These are phyloP conservation scores for Valencia hispanica DNA, from an alignment of 2,797 vertebrate species.

Conservation along the genomic window DNA sequence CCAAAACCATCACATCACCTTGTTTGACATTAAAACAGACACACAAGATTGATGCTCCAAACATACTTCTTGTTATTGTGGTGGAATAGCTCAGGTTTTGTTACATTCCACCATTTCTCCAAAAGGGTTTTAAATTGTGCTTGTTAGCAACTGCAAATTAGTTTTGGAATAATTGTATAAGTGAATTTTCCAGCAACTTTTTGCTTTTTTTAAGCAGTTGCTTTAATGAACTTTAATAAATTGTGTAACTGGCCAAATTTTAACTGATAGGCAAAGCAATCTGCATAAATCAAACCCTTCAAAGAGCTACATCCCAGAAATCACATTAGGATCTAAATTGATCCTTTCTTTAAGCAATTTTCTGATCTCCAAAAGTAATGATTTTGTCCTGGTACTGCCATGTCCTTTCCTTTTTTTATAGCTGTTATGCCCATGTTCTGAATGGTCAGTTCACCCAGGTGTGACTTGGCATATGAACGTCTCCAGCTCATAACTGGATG, in stretches of 20 bases:
- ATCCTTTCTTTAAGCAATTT: background rate
- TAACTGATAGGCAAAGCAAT: background rate
- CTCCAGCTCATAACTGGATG: conserved; percentile 36
- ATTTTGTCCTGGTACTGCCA: conserved; percentile 13
- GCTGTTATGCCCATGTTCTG: conserved; percentile 35
- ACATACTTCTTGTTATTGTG: background rate
- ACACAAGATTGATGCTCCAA: background rate
- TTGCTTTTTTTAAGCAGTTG: background rate
- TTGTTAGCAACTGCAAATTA: background rate
- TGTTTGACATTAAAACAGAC: background rate
- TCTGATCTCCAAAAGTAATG: background rate
- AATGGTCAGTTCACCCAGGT: conserved; percentile 31
- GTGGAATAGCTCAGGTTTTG: background rate
- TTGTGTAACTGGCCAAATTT: background rate
- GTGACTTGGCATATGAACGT: conserved; percentile 30
- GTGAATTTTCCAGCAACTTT: background rate
- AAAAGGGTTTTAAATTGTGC: background rate
- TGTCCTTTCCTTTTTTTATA: conserved; percentile 33
- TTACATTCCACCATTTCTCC: background rate
- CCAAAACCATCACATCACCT: background rate
- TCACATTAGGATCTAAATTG: background rate
- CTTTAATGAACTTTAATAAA: background rate
- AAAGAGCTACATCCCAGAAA: background rate
- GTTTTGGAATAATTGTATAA: background rate
- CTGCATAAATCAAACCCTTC: too few species aligned